Base-by-base conservation (phyloP, 2,113 vertebrate genomes). In the Beaufortia kweichowensis region DNA sequence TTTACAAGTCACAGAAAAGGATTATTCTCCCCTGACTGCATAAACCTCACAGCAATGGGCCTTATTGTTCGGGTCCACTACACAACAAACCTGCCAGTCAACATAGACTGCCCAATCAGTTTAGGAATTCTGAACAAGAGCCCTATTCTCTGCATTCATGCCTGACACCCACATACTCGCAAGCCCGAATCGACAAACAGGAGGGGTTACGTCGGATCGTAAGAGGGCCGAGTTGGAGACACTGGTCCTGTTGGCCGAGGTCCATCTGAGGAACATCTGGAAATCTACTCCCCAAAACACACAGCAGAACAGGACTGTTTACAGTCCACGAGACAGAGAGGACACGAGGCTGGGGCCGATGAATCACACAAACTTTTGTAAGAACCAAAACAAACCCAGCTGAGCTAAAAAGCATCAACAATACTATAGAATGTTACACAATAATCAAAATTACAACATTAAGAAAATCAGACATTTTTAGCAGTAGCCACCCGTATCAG, bases 101-200 rank as follows among this genome's bases (percentile, higher is more conserved):
- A 28, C 57, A 74, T 15, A 31, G 39, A 26, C 39, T 46, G 70
- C 10, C 14, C 9, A 28, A 28, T 74, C 57, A 59, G 67, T 29
- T 70, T 35, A 57, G 7, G 29, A 63, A 41, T 28, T 73, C 33
- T 65, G 66, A 69, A 81, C 73, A 81, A 81, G 15, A 14, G 46
- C n/a, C 61, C 17, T 24, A 53, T 75, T 80, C 61, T 68, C 39
- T 75, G 55, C 75, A 78, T 81, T 83, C 78, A 41, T n/a, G 26
- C 48, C 26, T 68, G 43, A 72, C 79, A 56, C 68, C 79, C 66
- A 81, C 82, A 77, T 72, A 73, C 76, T 33, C n/a, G 19, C 53
- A 72, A 23, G 46, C 46, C 68, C 79, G 55, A 75, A 64, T 67
- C 61, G 76, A 71, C 76, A 79, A 83, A 65, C 28, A 14, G 71